Evolutionary conservation across 2,888 invertebrate species (phyloP).

Genomic region (Ornithoptera alexandrae): DNA sequence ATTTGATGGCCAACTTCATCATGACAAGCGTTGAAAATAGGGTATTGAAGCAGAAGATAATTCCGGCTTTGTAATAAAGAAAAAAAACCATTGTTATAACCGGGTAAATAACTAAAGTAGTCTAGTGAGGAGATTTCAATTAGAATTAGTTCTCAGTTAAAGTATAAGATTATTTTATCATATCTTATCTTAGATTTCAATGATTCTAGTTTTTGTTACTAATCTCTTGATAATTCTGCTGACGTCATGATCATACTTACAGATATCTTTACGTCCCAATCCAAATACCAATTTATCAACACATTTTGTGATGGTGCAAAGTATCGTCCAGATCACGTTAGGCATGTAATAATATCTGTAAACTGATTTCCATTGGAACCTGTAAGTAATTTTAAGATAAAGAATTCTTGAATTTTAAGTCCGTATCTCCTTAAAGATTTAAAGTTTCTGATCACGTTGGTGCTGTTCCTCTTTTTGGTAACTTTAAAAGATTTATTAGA

Average conservation of each 20-base stretch:
- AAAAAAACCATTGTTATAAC: neutral
- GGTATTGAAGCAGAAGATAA: slow-evolving; percentile 20
- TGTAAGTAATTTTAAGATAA: neutral
- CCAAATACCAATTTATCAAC: slow-evolving; percentile 12
- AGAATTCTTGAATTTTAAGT: too few relatives aligned
- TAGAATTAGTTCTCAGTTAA: too few relatives aligned
- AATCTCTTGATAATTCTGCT: neutral
- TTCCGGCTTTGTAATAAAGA: slow-evolving; percentile 7
- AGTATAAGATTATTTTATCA: neutral
- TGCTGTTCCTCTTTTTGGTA: too few relatives aligned
- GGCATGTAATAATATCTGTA: slow-evolving; percentile 9
- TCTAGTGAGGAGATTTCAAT: too few relatives aligned
- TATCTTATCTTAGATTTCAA: neutral
- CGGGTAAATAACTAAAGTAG: neutral
- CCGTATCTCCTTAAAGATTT: too few relatives aligned
- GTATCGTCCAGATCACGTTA: slow-evolving; percentile 17
- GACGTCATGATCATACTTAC: slow-evolving; percentile 10
- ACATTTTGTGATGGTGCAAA: slow-evolving; percentile 11
- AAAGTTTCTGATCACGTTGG: too few relatives aligned
- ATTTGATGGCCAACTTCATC: slow-evolving; percentile 12
- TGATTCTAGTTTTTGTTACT: neutral
- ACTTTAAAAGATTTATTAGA: too few relatives aligned
- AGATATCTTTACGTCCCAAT: slow-evolving; percentile 19
- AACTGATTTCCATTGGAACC: slow-evolving; percentile 13
- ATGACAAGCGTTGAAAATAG: slow-evolving; percentile 13